Conservation (phyloP, 2,888 invertebrate genomes). For the Synanthedon tipuliformis region DNA sequence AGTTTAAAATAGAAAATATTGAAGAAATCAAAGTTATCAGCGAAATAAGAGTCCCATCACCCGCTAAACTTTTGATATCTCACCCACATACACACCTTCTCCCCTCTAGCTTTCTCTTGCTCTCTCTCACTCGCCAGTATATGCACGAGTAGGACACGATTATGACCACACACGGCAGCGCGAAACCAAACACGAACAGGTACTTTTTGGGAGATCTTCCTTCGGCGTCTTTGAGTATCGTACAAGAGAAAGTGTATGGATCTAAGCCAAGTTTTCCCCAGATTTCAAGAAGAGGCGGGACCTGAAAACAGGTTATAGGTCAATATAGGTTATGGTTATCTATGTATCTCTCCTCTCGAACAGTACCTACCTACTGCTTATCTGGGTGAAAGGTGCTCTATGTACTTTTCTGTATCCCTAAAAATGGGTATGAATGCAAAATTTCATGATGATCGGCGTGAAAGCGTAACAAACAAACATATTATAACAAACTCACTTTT, state of each 20-base stretch:
- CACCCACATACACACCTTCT: constrained; percentile 74
- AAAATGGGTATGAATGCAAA: too few species aligned
- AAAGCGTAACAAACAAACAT: too few species aligned
- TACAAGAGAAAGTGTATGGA: constrained; percentile 86
- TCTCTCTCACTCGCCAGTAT: constrained; percentile 81
- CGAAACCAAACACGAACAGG: constrained; percentile 84
- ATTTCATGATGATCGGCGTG: too few species aligned
- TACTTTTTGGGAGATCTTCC: constrained; percentile 86
- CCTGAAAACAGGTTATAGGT: constrained; percentile 43
- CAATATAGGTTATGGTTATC: too few species aligned
- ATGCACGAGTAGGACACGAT: constrained; percentile 88
- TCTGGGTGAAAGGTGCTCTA: too few species aligned
- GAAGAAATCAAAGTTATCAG: too few species aligned
- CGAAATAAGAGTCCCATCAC: too few species aligned
- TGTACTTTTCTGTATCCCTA: too few species aligned
- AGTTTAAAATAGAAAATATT: too few species aligned
- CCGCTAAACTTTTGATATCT: constrained; percentile 19
- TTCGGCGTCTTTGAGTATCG: constrained; percentile 79
- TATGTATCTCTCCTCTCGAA: too few species aligned
- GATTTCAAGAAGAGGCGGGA: constrained; percentile 82
- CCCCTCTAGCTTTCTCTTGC: constrained; percentile 78
- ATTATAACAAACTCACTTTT: too few species aligned
- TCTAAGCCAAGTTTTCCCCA: constrained; percentile 90
- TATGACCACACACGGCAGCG: constrained; percentile 86
- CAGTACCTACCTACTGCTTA: too few species aligned